Evolutionary conservation across 1,140 invertebrate species (phyloP).

Genomic region (Littorina saxatilis): DNA sequence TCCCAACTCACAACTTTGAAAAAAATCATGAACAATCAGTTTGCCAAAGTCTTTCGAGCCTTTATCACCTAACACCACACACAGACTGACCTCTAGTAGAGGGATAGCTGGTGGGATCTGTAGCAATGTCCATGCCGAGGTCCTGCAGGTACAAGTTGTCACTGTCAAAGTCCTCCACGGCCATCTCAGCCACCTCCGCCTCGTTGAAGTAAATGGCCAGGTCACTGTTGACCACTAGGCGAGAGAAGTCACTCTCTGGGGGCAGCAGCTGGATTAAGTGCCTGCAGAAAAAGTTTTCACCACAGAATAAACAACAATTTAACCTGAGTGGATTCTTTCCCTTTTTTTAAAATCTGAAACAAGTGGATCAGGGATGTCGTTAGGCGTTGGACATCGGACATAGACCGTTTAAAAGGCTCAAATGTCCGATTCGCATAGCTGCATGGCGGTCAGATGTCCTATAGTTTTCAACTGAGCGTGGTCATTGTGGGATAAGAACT

Average conservation of each 20-base stretch:
- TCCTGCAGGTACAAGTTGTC: slow-evolving; percentile 53
- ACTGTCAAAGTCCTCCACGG: slow-evolving; percentile 44
- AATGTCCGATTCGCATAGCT: too few relatives aligned
- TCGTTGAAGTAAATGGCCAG: slow-evolving; percentile 62
- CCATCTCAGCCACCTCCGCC: slow-evolving; percentile 62
- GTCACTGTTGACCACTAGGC: slow-evolving; percentile 59
- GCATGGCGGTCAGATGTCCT: too few relatives aligned
- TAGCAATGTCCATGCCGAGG: slow-evolving; percentile 60
- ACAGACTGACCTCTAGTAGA: slow-evolving; percentile 58
- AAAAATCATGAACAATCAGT: too few relatives aligned
- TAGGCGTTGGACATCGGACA: too few relatives aligned
- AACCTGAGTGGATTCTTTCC: too few relatives aligned
- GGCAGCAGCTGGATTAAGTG: slow-evolving; percentile 64
- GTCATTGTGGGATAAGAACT: too few relatives aligned
- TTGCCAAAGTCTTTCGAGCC: too few relatives aligned
- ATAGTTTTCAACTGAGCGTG: too few relatives aligned
- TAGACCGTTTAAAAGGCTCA: too few relatives aligned
- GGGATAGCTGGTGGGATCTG: slow-evolving; percentile 59
- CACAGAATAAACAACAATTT: not conserved
- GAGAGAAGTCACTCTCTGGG: slow-evolving; percentile 58
- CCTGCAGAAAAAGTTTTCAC: slow-evolving; percentile 44
- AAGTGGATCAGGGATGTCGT: too few relatives aligned
- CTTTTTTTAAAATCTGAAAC: not conserved
- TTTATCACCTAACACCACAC: not conserved
- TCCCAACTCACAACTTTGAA: too few relatives aligned